Evolutionary conservation across 1,140 invertebrate species (phyloP).

Genomic region (Papilio polytes): DNA sequence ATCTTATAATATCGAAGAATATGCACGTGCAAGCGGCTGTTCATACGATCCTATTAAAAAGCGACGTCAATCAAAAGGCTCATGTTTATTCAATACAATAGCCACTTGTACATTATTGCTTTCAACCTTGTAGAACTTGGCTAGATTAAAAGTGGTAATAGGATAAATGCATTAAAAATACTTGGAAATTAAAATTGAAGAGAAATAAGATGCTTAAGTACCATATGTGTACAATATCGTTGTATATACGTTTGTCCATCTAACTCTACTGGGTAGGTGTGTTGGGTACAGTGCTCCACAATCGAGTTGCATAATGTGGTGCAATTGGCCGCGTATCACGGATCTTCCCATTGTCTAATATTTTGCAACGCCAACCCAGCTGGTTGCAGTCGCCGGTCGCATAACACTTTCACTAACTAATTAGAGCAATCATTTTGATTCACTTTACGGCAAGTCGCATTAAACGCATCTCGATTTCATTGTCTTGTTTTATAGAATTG

Average conservation of each 20-base stretch:
- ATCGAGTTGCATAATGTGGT: constrained; percentile 37
- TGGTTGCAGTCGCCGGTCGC: constrained; percentile 31
- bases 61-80: constrained; percentile 16
- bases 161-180: neutral
- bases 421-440: constrained; percentile 41
- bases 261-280: neutral
- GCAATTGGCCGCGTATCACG: constrained; percentile 41
- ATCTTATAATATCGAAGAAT: neutral
- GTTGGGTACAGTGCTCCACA: neutral
- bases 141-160: neutral
- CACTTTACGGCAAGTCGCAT: neutral
- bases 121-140: neutral
- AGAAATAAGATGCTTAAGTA: too few species aligned
- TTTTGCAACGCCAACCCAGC: constrained; percentile 42
- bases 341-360: constrained; percentile 40
- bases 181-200: neutral
- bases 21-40: neutral
- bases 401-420: constrained; percentile 34
- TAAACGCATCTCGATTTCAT: neutral
- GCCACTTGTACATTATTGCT: neutral
- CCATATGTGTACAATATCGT: too few species aligned
- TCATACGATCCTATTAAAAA: constrained; percentile 21
- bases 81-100: constrained; percentile 26
- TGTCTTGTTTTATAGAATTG: neutral
- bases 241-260: neutral